Conservation (phyloP, 2,797 vertebrate genomes). For the Neostethus bicornis region DNA sequence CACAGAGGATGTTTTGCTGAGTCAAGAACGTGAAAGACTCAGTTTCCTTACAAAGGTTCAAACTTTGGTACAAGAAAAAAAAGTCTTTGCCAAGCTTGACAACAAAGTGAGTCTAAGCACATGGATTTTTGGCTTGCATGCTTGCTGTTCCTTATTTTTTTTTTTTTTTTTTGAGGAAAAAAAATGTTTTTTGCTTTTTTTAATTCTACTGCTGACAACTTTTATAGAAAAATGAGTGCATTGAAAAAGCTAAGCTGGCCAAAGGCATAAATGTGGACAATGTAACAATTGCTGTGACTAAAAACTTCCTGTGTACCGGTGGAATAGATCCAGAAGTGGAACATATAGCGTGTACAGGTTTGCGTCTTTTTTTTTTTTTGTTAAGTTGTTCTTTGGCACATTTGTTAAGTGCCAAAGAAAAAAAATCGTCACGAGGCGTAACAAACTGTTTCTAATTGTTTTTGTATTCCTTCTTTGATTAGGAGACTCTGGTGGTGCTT, state of each 20-base stretch:
- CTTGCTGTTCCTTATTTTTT: no score
- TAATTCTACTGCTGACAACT: no score
- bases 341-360: conserved; percentile 66
- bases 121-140: no score
- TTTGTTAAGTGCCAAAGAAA: no score
- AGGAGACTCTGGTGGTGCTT: conserved; percentile 76
- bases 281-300: not conserved
- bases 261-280: no score
- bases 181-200: no score
- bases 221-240: no score
- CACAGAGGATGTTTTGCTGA: conserved; percentile 58
- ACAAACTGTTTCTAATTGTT: not conserved
- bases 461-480: no score
- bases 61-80: not conserved
- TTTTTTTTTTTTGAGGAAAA: no score
- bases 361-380: not conserved
- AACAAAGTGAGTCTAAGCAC: conserved; percentile 45
- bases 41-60: conserved; percentile 24
- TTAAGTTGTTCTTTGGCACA: no score
- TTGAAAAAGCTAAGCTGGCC: no score
- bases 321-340: conserved; percentile 16
- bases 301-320: conserved; percentile 73
- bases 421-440: no score
- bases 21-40: conserved; percentile 32
- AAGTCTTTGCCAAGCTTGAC: conserved; percentile 47